These are phyloP conservation scores for Dichetophora obliterata DNA, from an alignment of 2,888 invertebrate genomes.

Conservation along the genomic window DNA sequence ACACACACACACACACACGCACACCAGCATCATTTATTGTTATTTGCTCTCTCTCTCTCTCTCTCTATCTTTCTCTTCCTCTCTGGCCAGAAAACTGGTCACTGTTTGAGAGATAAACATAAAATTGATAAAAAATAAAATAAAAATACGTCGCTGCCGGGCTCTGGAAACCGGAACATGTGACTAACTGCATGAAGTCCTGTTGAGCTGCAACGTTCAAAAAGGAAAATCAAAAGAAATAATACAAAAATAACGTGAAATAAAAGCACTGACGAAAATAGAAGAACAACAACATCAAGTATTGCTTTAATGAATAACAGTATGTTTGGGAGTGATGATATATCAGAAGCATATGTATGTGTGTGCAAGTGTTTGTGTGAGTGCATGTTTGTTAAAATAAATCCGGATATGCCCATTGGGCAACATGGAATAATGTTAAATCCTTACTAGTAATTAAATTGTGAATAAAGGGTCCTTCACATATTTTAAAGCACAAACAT, in stretches of 20 bases:
- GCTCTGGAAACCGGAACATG: constrained; percentile 21
- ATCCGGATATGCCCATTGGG: not conserved
- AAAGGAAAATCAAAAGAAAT: not conserved
- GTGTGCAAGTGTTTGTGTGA: not conserved
- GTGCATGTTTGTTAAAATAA: not conserved
- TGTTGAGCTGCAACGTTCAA: too few species aligned
- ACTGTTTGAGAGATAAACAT: constrained; percentile 39
- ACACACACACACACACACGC: constrained; percentile 35
- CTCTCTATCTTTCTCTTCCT: not conserved
- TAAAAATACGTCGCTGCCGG: not conserved
- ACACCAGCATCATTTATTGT: constrained; percentile 57
- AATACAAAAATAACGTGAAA: not conserved
- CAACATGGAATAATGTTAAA: not conserved
- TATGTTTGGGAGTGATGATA: not conserved
- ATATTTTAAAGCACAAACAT: too few species aligned
- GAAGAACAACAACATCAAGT: too few species aligned
- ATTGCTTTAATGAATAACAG: too few species aligned
- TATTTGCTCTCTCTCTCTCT: not conserved
- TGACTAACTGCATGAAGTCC: constrained; percentile 7
- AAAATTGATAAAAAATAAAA: too few species aligned
- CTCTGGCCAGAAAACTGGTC: constrained; percentile 32
- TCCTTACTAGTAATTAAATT: not conserved
- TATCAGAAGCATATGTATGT: not conserved
- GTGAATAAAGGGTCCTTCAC: not conserved
- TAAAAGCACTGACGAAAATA: too few species aligned